Evolutionary conservation across 2,888 invertebrate genomes (phyloP).

Genomic region (Ptychoptera contaminata): DNA sequence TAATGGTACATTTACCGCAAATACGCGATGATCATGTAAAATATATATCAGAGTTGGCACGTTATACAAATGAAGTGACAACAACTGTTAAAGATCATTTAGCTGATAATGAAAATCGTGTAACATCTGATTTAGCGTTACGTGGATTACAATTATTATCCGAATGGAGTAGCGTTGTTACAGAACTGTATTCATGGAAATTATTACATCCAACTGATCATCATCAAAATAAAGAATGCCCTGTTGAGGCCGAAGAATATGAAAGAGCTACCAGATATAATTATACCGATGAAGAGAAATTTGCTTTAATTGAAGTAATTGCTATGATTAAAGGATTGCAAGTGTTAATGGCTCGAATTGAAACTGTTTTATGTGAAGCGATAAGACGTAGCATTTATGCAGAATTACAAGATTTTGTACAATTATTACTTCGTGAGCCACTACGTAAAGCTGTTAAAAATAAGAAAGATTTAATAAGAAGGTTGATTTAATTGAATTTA

Average conservation of each 20-base stretch:
- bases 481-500: conserved; percentile 31
- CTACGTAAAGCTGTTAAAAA: conserved; percentile 93
- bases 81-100: conserved; percentile 90
- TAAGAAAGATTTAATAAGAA: conserved; percentile 83
- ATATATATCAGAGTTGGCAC: conserved; percentile 88
- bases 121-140: conserved; percentile 79
- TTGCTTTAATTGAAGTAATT: conserved; percentile 93
- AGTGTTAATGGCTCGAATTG: conserved; percentile 91
- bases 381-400: conserved; percentile 86
- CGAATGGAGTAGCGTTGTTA: conserved; percentile 93
- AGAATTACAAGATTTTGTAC: conserved; percentile 94
- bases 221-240: conserved; percentile 87
- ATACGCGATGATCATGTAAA: conserved; percentile 94
- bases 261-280: conserved; percentile 96
- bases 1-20: conserved; percentile 86
- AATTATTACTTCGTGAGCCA: conserved; percentile 75
- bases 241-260: conserved; percentile 93
- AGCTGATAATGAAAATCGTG: conserved; percentile 79
- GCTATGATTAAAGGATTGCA: conserved; percentile 99
- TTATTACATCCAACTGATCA: conserved; percentile 94
- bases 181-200: conserved; percentile 96
- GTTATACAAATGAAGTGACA: conserved; percentile 67
- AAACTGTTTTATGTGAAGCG: conserved; percentile 87
- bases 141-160: conserved; percentile 85
- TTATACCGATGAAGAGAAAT: conserved; percentile 93